These are phyloP conservation scores for Potorous gilbertii DNA, from an alignment of 2,797 vertebrate genomes.

Conservation along the genomic window DNA sequence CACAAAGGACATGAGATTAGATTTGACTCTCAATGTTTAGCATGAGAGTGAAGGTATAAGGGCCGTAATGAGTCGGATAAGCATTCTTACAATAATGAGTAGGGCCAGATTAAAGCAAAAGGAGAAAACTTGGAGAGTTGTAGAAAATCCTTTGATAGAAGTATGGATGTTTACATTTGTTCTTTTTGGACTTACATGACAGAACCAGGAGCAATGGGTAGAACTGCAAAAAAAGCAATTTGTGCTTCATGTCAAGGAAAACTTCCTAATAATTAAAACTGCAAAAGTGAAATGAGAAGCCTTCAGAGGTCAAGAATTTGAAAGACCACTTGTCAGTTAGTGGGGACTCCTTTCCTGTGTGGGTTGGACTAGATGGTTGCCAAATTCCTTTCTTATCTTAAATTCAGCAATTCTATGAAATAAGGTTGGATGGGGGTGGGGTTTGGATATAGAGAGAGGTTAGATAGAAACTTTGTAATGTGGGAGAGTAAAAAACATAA, in stretches of 20 bases:
- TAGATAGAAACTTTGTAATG: neutral
- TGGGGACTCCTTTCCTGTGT: neutral
- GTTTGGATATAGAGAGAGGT: neutral
- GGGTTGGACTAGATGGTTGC: neutral
- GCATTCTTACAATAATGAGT: neutral
- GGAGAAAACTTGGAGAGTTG: too few relatives aligned
- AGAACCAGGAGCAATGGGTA: neutral
- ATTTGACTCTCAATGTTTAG: neutral
- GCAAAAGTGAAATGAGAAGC: neutral
- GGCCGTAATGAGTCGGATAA: neutral
- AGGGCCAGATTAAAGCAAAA: neutral
- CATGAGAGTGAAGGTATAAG: neutral
- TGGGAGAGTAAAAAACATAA: neutral
- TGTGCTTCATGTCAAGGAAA: neutral
- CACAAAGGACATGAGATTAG: neutral
- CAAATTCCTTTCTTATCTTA: neutral
- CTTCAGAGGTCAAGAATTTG: neutral
- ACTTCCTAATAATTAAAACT: neutral
- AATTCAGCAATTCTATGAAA: neutral
- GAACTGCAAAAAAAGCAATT: neutral
- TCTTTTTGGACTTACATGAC: too few relatives aligned
- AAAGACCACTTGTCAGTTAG: neutral
- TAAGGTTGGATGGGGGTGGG: neutral
- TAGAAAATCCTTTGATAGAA: too few relatives aligned
- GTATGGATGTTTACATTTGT: too few relatives aligned